Conservation (phyloP, 2,888 invertebrate species). For the Atherix ibis region DNA sequence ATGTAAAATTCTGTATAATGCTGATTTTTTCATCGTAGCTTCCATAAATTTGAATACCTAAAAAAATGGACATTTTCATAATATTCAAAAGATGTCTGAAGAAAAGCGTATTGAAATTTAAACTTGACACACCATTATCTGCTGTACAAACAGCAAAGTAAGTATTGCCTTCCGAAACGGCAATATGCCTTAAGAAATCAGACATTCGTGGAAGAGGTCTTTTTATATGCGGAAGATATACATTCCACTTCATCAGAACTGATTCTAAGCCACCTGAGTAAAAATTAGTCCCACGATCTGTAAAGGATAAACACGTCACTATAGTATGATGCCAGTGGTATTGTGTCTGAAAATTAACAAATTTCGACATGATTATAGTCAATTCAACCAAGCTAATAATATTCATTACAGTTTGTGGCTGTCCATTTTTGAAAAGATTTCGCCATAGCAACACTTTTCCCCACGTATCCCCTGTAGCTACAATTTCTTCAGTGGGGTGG, state of each 20-base stretch:
- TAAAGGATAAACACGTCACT: conserved; percentile 49
- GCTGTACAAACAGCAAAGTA: conserved; percentile 46
- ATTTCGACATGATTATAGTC: not conserved
- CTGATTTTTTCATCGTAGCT: conserved; percentile 37
- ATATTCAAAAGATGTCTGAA: conserved; percentile 2
- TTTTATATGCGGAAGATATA: conserved; percentile 33
- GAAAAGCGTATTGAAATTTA: not conserved
- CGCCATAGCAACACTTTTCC: conserved; percentile 52
- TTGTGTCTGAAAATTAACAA: conserved; percentile 29
- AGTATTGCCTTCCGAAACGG: conserved; percentile 44
- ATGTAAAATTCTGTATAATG: conserved; percentile 51
- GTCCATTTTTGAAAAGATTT: conserved; percentile 23
- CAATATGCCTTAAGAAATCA: conserved; percentile 46
- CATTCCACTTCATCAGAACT: conserved; percentile 61
- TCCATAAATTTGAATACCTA: conserved; percentile 39
- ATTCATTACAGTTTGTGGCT: conserved; percentile 9
- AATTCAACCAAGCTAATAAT: not conserved
- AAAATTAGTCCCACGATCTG: conserved; percentile 45
- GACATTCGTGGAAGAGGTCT: conserved; percentile 55
- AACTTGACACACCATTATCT: conserved; percentile 42
- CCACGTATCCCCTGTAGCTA: conserved; percentile 50
- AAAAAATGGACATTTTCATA: conserved; percentile 1
- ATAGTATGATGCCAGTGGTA: conserved; percentile 67
- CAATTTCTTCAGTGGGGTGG: conserved; percentile 46
- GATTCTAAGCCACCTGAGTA: conserved; percentile 65